Conservation (phyloP, 2,888 invertebrate species). For the Scaptomyza caliginosa region DNA sequence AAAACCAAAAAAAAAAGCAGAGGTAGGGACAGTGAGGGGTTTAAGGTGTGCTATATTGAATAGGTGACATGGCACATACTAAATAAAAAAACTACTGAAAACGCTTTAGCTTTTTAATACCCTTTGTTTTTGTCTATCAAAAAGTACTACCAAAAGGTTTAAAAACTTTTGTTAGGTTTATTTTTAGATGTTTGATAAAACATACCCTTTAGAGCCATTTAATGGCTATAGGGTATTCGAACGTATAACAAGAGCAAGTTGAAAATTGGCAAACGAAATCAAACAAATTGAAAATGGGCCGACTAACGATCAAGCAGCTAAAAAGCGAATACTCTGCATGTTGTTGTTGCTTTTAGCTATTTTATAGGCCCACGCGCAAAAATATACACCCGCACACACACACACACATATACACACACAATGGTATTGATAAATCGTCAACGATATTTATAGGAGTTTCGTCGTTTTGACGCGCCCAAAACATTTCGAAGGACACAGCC, state of each 20-base stretch:
- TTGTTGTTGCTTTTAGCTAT: conserved; percentile 29
- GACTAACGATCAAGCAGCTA: conserved; percentile 47
- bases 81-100: background rate
- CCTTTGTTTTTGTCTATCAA: background rate
- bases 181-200: background rate
- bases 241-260: conserved; percentile 1
- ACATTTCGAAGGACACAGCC: conserved; percentile 47
- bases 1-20: background rate
- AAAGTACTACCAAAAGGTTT: background rate
- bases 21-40: background rate
- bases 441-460: conserved; percentile 73
- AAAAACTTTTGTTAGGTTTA: background rate
- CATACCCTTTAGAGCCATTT: background rate
- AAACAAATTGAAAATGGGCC: conserved; percentile 71
- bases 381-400: conserved; percentile 36
- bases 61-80: conserved; percentile 15
- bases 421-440: conserved; percentile 62
- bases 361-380: conserved; percentile 66
- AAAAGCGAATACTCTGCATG: conserved; percentile 27
- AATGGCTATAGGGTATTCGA: conserved; percentile 11
- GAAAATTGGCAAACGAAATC: conserved; percentile 59
- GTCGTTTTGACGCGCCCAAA: conserved; percentile 58
- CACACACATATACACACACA: conserved; percentile 12
- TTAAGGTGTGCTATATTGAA: background rate
- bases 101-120: background rate